Percentiles rank a stretch among this genome's conserved stretches.
Evolutionary conservation across 2,797 vertebrate genomes (phyloP).

Genomic region (Spinus pinus): DNA sequence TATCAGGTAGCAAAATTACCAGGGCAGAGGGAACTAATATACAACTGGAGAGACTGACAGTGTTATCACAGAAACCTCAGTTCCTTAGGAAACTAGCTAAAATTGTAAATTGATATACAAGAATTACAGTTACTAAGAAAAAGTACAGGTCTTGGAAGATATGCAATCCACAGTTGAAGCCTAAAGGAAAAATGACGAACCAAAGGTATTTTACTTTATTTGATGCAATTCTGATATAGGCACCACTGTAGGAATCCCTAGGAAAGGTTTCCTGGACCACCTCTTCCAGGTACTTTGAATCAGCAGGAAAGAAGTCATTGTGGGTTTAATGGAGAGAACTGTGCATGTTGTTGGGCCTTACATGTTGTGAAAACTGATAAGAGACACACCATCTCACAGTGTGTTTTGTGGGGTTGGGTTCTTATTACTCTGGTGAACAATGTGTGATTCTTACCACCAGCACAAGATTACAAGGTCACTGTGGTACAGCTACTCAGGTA

Average conservation of each 20-base stretch:
- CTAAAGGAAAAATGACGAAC: background rate
- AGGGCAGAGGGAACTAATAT: background rate
- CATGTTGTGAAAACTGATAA: background rate
- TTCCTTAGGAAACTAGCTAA: background rate
- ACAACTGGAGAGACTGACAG: background rate
- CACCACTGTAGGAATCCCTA: background rate
- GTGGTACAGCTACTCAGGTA: background rate
- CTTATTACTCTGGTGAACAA: background rate
- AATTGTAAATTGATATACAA: background rate
- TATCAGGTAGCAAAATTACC: background rate
- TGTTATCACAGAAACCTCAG: background rate
- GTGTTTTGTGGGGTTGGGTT: background rate
- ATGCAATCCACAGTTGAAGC: background rate
- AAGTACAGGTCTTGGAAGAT: background rate
- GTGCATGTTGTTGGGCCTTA: background rate
- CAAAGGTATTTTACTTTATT: background rate
- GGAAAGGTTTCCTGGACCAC: background rate
- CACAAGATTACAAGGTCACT: background rate
- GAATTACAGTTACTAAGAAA: background rate
- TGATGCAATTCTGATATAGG: background rate
- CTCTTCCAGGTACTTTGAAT: background rate
- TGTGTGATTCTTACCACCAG: constrained; percentile 18
- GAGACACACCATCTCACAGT: background rate
- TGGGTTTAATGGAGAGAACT: background rate
- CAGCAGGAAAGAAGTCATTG: background rate